Evolutionary conservation across 2,888 invertebrate genomes (phyloP).

Genomic region (Danaus chrysippus): DNA sequence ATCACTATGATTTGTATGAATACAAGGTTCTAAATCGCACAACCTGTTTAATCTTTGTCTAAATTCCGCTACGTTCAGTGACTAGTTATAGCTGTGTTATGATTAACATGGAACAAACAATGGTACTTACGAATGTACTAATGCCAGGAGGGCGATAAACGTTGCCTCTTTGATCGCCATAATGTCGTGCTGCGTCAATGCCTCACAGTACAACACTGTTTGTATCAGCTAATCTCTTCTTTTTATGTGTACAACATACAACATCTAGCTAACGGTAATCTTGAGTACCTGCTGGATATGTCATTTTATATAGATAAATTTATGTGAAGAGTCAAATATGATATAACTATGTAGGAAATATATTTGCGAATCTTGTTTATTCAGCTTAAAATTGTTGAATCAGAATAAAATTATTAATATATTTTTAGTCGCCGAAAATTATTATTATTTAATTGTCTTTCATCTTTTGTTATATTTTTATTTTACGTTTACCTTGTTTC

Average conservation of each 20-base stretch:
- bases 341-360: not conserved
- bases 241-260: slow-evolving; percentile 16
- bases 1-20: no score
- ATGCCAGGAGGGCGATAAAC: slow-evolving; percentile 52
- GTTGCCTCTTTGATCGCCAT: slow-evolving; percentile 44
- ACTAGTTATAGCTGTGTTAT: not conserved
- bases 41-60: slow-evolving; percentile 1
- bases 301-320: slow-evolving; percentile 41
- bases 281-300: slow-evolving; percentile 42
- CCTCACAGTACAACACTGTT: slow-evolving; percentile 46
- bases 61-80: not conserved
- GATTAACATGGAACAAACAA: slow-evolving; percentile 27
- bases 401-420: no score
- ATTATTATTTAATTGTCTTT: no score
- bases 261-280: slow-evolving; percentile 42
- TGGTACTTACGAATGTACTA: slow-evolving; percentile 63
- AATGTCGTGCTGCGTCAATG: slow-evolving; percentile 45
- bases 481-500: no score
- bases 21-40: not conserved
- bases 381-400: not conserved
- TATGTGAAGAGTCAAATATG: slow-evolving; percentile 18
- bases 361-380: not conserved
- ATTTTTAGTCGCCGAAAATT: no score
- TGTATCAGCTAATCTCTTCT: slow-evolving; percentile 10
- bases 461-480: no score